Evolutionary conservation across 2,888 invertebrate species (phyloP).

Genomic region (Microdon myrmicae): DNA sequence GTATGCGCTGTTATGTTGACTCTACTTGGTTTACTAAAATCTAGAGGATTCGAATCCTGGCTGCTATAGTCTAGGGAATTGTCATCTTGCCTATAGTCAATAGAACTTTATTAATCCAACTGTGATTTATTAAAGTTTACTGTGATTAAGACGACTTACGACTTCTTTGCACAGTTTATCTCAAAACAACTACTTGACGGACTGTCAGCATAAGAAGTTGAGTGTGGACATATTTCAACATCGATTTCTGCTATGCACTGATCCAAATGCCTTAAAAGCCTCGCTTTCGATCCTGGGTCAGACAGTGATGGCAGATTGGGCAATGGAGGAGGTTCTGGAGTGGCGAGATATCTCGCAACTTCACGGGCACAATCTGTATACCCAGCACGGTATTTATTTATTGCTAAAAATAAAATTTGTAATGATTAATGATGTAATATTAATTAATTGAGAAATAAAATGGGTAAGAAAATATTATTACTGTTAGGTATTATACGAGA

Average conservation of each 20-base stretch:
- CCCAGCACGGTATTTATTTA: slow-evolving; percentile 69
- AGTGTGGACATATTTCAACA: slow-evolving; percentile 68
- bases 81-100: slow-evolving; percentile 57
- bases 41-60: slow-evolving; percentile 67
- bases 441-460: neutral
- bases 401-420: slow-evolving; percentile 58
- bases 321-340: slow-evolving; percentile 65
- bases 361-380: slow-evolving; percentile 75
- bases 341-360: slow-evolving; percentile 67
- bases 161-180: slow-evolving; percentile 56
- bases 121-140: neutral
- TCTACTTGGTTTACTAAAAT: slow-evolving; percentile 67
- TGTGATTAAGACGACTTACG: slow-evolving; percentile 40
- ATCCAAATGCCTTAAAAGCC: slow-evolving; percentile 71
- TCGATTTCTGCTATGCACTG: slow-evolving; percentile 73
- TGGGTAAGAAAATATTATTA: neutral
- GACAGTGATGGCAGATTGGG: slow-evolving; percentile 67
- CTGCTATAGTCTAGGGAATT: slow-evolving; percentile 64
- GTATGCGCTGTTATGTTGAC: slow-evolving; percentile 43
- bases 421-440: no score
- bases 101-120: neutral
- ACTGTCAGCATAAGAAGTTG: slow-evolving; percentile 59
- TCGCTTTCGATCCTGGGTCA: slow-evolving; percentile 71
- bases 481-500: no score
- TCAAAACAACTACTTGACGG: slow-evolving; percentile 63